These are phyloP conservation scores for Ganaspis brasiliensis DNA, from an alignment of 2,888 invertebrate species.

Conservation along the genomic window DNA sequence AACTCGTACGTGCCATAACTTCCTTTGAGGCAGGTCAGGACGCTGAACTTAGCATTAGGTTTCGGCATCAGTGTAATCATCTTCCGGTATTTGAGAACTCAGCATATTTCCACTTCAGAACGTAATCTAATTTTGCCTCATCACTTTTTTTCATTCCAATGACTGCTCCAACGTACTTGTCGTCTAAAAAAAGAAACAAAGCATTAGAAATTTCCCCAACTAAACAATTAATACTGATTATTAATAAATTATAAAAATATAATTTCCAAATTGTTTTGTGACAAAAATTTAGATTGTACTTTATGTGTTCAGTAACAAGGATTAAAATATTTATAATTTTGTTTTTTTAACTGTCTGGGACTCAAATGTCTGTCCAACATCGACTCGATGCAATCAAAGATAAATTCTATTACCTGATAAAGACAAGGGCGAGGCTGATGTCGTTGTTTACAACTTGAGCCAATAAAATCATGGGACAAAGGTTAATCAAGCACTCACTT, in stretches of 20 bases:
- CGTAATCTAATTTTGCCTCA: neutral
- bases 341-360: too few species aligned
- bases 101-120: neutral
- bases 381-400: constrained; percentile 17
- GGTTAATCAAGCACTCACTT: constrained; percentile 1
- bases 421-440: constrained; percentile 14
- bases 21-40: constrained; percentile 74
- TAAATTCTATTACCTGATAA: constrained; percentile 15
- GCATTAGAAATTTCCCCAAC: too few species aligned
- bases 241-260: too few species aligned
- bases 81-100: constrained; percentile 4
- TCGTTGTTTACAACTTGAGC: constrained; percentile 13
- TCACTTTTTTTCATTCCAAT: neutral
- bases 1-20: constrained; percentile 67
- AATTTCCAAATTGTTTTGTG: too few species aligned
- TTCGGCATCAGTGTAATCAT: constrained; percentile 43
- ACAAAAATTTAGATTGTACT: too few species aligned
- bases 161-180: neutral
- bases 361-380: constrained; percentile 22
- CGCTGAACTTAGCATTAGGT: constrained; percentile 68
- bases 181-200: neutral
- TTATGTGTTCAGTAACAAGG: too few species aligned
- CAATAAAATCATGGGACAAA: constrained; percentile 6
- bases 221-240: neutral
- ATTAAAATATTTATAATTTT: too few species aligned